These are phyloP conservation scores for Brachyistius frenatus DNA, from an alignment of 2,113 vertebrate genomes.

Conservation along the genomic window DNA sequence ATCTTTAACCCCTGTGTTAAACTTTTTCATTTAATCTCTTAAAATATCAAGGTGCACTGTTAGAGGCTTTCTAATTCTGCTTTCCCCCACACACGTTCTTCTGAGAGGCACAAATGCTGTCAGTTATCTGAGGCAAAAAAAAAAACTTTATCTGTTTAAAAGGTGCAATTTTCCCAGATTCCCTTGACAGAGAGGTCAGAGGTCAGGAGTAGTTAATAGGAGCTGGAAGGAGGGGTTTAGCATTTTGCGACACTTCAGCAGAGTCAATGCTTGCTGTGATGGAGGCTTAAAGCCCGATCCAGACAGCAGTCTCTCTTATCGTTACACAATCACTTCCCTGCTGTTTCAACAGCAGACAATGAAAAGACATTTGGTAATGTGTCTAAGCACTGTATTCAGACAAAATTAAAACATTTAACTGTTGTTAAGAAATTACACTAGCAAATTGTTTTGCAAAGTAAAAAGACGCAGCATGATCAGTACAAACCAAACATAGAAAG, in stretches of 20 bases:
- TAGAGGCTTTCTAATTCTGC: no score
- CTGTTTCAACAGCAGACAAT: constrained; percentile 9
- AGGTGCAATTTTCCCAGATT: neutral
- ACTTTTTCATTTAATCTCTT: no score
- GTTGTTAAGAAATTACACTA: neutral
- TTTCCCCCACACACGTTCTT: no score
- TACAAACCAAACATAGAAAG: constrained; percentile 13
- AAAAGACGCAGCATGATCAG: constrained; percentile 4
- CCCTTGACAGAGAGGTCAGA: neutral
- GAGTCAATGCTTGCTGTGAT: constrained; percentile 15
- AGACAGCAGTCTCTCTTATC: constrained; percentile 30
- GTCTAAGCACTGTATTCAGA: neutral
- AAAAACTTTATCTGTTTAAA: no score
- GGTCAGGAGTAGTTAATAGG: constrained; percentile 8
- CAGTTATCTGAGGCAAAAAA: no score
- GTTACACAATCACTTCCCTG: constrained; percentile 3
- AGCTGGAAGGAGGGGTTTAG: constrained; percentile 5
- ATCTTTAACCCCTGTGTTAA: no score
- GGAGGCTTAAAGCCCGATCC: constrained; percentile 24
- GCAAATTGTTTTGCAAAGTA: neutral
- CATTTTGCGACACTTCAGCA: constrained; percentile 12
- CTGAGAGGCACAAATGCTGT: no score
- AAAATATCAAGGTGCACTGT: no score
- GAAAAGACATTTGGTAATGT: neutral
- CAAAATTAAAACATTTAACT: constrained; percentile 2